Evolutionary conservation across 2,113 vertebrate species (phyloP), one percentile per base, ranked within the genome.

Genomic region (Catharus bicknelli): DNA sequence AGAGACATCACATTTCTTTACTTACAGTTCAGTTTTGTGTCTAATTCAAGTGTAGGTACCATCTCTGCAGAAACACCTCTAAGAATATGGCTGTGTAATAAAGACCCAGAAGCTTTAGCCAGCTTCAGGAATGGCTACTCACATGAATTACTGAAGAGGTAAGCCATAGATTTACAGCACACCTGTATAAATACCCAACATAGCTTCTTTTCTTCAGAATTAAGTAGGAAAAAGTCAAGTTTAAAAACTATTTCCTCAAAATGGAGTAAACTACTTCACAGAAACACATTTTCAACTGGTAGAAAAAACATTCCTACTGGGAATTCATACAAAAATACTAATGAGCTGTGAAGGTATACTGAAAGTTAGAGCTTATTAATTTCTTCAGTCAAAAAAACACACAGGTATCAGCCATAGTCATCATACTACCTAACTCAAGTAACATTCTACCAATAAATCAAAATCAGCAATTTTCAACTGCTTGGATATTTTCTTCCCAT

Each of bases 291-390:
- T 90, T 86, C 69, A 70, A 53, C 32, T 66, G 25, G 20, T 18
- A 75, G 21, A 86, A 68, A 83, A 84, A 72, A 36, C 7, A 64
- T 30, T 90, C 48, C 74, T 84, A 75, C 16, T 22, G 61, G 77
- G 86, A 90, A 83, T 90, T 70, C 26, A 66, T 34, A 80, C 23
- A 83, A 62, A 93, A 68, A 34, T 80, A 88, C 61, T 92, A 88
- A 90, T 55, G 69, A 92, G 69, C 61, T 90, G 23, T 48, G 86
- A 93, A 90, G 42, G 18, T 74, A 88, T 43, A 88, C 16, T 18
- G 18, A 45, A 95, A 87, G 89, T 87, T 61, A 92, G 29, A 78
- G 61, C 30, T 90, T 88, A 78, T 67, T 86, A 89, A 90, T 90
- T 92, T 84, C 20, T 86, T 75, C 83, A 84, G 73, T 75, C 18